Conservation (phyloP, 2,113 vertebrate genomes). For the Ictalurus punctatus region DNA sequence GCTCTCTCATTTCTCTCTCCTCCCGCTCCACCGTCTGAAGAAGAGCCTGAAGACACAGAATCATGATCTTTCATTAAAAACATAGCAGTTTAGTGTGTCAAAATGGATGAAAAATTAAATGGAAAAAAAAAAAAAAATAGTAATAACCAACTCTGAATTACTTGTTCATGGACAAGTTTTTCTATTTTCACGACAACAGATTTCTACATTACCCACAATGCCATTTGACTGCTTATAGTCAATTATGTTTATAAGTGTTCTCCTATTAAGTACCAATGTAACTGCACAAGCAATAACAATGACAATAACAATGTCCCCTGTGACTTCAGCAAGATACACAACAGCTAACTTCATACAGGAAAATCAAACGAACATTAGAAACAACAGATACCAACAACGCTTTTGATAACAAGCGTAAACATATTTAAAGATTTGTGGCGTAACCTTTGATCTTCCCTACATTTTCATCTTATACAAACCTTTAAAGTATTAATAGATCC, state of each 20-base stretch:
- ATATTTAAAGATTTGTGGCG: not conserved
- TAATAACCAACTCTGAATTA: not conserved
- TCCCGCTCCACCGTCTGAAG: conserved; percentile 72
- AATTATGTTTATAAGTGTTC: not conserved
- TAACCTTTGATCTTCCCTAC: not conserved
- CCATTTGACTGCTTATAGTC: not conserved
- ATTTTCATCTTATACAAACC: conserved; percentile 55
- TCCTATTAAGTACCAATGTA: not conserved
- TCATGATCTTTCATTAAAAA: not conserved
- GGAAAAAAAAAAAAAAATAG: not conserved
- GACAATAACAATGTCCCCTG: not conserved
- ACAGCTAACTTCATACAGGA: not conserved
- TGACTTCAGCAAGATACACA: not conserved
- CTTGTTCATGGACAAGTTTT: not conserved
- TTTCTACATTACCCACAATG: not conserved
- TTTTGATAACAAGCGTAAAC: not conserved
- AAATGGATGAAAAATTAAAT: not conserved
- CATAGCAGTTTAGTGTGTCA: not conserved
- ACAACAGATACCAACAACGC: not conserved
- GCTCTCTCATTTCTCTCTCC: conserved; percentile 69
- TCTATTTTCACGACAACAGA: not conserved
- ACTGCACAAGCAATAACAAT: not conserved
- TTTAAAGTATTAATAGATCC: conserved; percentile 69
- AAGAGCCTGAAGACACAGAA: conserved; percentile 66
- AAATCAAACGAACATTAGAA: not conserved